Evolutionary conservation across 2,797 vertebrate species (phyloP).

Genomic region (Gadopsis bispinosus): DNA sequence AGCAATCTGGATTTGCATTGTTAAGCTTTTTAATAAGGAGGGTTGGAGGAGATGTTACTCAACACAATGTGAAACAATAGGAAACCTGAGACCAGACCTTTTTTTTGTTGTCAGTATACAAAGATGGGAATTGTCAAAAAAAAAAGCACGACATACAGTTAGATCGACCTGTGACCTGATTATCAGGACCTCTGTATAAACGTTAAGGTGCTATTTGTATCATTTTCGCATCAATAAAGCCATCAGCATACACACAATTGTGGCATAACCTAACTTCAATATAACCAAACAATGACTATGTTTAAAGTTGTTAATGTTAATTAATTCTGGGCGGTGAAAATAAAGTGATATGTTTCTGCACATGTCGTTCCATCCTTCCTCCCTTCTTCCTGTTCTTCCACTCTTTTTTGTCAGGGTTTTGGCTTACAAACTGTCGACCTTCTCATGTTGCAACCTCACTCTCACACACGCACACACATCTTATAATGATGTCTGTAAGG

Average conservation of each 20-base stretch:
- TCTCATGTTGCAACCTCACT: constrained; percentile 37
- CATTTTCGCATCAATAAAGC: not conserved
- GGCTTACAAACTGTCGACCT: constrained; percentile 8
- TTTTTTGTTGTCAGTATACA: not conserved
- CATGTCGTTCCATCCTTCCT: not conserved
- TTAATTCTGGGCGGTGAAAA: not conserved
- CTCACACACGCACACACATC: constrained; percentile 1
- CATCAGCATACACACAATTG: not conserved
- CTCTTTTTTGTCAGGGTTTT: not conserved
- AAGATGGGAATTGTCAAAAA: not conserved
- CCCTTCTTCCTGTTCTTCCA: not conserved
- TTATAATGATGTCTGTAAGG: constrained; percentile 21
- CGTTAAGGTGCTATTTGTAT: not conserved
- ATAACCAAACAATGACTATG: not conserved
- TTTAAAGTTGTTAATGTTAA: not conserved
- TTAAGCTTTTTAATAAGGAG: not conserved
- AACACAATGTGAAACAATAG: not conserved
- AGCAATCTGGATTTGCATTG: not conserved
- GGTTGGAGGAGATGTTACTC: not conserved
- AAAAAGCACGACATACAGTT: not conserved
- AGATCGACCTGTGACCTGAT: not conserved
- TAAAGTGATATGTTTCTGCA: not conserved
- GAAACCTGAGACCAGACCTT: not conserved
- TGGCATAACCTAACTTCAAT: not conserved
- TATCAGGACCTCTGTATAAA: not conserved